Base-by-base conservation (phyloP, 1,140 invertebrate species). In the Papilio polyxenes region DNA sequence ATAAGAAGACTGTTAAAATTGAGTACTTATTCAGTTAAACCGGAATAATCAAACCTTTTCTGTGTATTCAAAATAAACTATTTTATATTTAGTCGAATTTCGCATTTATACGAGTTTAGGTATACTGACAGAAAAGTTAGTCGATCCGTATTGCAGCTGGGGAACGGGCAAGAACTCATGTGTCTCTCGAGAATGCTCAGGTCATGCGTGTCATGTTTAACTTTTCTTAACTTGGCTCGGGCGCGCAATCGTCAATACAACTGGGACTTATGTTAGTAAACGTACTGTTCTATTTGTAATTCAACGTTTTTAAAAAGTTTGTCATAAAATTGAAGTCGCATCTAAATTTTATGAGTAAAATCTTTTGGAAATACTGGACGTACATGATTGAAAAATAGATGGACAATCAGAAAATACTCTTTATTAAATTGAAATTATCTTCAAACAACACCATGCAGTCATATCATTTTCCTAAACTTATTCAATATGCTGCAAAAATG, bases 181-280 rank as follows among this genome's bases (percentile, higher is more conserved):
- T 80, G 78, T 69, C 78, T 80, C 78, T 49, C 37, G 78, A 80
- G 78, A 40, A 80, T 69, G n/a, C 40, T 80, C 78, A 80, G 78
- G 78, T 80, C 78, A 80, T 80, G 78, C 78, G 78, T 80, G 78
- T 9, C 78, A 80, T 80, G 78, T 80, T 80, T 80, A 80, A 80
- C 78, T 80, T 80, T 80, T 80, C 78, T 65, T 80, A 80, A 80
- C 78, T 80, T 69, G 78, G 59, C 78, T 40, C 62, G 76, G 13
- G 76, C 51, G 53, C 59, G 56, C 78, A 80, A 65, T 80, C 78
- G 78, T 48, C 78, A 69, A 49, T 80, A 48, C 78, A 62, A 69
- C 59, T 65, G 59, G 78, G 78, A 78, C 76, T 78, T 51, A 13
- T 78, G 49, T 78, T 51, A 10, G 51, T 78, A 1, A 78, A 78